These are phyloP conservation scores for Microctonus hyperodae DNA, from an alignment of 2,888 invertebrate genomes.

Conservation along the genomic window DNA sequence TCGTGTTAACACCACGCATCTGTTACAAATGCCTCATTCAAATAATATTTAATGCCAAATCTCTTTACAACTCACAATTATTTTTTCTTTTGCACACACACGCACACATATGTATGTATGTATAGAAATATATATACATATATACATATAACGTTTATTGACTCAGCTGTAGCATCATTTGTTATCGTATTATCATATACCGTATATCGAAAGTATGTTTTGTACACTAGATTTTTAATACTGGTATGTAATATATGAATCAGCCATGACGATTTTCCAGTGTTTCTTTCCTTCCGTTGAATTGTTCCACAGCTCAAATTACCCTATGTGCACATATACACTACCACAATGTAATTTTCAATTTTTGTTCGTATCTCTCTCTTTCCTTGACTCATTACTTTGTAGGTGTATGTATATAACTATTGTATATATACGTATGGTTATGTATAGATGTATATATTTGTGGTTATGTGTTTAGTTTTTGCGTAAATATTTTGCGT, in stretches of 20 bases:
- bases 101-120: not conserved
- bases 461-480: not conserved
- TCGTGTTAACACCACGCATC: constrained; percentile 32
- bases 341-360: not conserved
- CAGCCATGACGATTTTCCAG: constrained; percentile 56
- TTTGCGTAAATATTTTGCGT: not conserved
- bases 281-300: constrained; percentile 19
- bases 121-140: not conserved
- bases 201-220: constrained; percentile 33
- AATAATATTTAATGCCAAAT: constrained; percentile 3
- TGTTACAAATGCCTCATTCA: constrained; percentile 16
- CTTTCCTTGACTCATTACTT: not conserved
- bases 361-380: not conserved
- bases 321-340: not conserved
- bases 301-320: constrained; percentile 16
- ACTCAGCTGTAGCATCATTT: constrained; percentile 49
- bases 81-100: constrained; percentile 10
- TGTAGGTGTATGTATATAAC: too few species aligned
- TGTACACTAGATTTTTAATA: constrained; percentile 20
- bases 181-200: constrained; percentile 46
- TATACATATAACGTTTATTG: constrained; percentile 35
- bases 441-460: not conserved
- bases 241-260: constrained; percentile 52
- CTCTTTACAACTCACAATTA: not conserved
- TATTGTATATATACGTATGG: too few species aligned